Evolutionary conservation across 2,888 invertebrate genomes (phyloP).

Genomic region (Pseudeuparius sepicola): DNA sequence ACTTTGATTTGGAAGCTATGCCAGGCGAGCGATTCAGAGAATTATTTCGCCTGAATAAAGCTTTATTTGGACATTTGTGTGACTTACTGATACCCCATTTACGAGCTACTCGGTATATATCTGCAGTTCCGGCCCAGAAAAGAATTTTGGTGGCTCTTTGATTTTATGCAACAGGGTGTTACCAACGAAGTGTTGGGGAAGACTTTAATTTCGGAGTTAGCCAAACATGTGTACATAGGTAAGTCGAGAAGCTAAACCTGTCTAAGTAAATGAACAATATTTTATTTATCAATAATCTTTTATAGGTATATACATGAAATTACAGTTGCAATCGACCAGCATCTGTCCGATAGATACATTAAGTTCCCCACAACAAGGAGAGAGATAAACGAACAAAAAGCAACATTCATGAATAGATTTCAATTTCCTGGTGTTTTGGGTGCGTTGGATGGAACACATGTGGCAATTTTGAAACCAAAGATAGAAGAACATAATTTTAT

Average conservation of each 20-base stretch:
- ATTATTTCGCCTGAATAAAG: conserved; percentile 6
- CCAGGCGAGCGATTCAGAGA: no score
- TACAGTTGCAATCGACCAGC: no score
- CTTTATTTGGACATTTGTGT: background rate
- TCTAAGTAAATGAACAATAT: no score
- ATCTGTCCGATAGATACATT: no score
- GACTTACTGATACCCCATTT: background rate
- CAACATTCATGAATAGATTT: conserved; percentile 1
- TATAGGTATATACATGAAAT: no score
- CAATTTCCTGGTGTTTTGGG: conserved; percentile 6
- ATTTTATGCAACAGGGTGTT: conserved; percentile 9
- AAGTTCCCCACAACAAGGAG: conserved; percentile 3
- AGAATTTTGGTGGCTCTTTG: conserved; percentile 6
- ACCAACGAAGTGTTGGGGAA: conserved; percentile 5
- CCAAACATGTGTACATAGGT: no score
- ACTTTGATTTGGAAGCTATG: no score
- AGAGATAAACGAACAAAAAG: conserved; percentile 3
- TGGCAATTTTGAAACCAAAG: conserved; percentile 1
- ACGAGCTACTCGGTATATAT: background rate
- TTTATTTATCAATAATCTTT: no score
- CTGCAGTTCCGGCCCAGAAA: background rate
- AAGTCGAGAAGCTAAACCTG: no score
- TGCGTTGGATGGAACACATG: no score
- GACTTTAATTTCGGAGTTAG: conserved; percentile 5
- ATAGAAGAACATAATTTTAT: conserved; percentile 6